These are phyloP conservation scores for Oedothorax gibbosus DNA, from an alignment of 1,140 invertebrate species.

Conservation along the genomic window DNA sequence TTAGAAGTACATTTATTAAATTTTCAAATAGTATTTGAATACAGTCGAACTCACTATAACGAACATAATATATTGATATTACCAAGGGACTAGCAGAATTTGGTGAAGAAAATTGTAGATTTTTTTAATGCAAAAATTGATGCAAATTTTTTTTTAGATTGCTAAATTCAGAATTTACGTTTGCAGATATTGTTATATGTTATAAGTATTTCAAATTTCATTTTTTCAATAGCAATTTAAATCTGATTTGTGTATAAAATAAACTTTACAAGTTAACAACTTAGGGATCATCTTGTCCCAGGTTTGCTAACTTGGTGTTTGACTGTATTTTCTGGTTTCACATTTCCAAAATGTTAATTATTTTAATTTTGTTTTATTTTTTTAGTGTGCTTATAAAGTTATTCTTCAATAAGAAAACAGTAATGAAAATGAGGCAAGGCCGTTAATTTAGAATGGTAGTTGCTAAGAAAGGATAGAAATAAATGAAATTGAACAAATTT, in stretches of 20 bases:
- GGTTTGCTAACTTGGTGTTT: neutral
- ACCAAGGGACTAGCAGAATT: no score
- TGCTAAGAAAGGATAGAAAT: no score
- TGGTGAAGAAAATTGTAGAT: no score
- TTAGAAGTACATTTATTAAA: no score
- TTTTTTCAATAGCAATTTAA: neutral
- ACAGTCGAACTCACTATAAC: no score
- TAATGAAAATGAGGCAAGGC: conserved; percentile 35
- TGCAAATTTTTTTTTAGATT: no score
- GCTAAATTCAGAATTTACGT: no score
- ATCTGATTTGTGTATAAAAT: neutral
- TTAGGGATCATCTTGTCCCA: neutral
- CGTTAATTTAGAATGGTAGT: conserved; percentile 1
- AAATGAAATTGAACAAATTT: no score
- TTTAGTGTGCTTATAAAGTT: conserved; percentile 13
- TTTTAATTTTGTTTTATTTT: neutral
- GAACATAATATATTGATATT: no score
- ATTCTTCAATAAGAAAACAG: conserved; percentile 5
- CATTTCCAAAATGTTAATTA: neutral
- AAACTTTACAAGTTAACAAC: neutral
- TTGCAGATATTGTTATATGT: no score
- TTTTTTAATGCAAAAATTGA: no score
- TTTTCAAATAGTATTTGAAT: no score
- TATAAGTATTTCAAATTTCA: neutral
- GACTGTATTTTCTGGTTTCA: neutral